Evolutionary conservation across 2,113 vertebrate species (phyloP).

Genomic region (Micronycteris hirsuta): DNA sequence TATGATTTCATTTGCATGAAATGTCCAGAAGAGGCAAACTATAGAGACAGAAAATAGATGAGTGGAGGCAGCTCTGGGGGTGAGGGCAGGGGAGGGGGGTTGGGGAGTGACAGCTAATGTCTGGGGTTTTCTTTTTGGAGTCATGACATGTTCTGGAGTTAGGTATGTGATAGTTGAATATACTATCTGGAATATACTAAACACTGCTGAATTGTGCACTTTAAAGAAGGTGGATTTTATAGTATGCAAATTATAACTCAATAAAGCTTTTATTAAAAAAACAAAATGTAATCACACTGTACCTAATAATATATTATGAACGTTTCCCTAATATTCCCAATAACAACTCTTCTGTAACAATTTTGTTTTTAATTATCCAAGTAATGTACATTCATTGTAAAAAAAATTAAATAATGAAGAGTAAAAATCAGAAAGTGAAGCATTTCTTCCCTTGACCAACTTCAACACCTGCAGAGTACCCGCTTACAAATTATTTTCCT

Average conservation of each 20-base stretch:
- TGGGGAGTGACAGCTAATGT: neutral
- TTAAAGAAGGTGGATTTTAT: neutral
- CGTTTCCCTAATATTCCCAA: neutral
- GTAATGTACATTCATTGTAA: neutral
- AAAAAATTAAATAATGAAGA: neutral
- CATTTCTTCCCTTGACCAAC: neutral
- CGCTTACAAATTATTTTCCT: neutral
- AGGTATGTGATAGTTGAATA: neutral
- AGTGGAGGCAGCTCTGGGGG: neutral
- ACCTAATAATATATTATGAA: neutral
- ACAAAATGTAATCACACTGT: neutral
- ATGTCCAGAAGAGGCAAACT: neutral
- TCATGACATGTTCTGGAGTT: slow-evolving; percentile 8
- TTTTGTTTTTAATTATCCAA: slow-evolving; percentile 2
- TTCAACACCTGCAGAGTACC: neutral
- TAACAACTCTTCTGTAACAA: neutral
- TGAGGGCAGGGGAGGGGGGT: too few species aligned
- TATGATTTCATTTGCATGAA: neutral
- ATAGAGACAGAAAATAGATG: neutral
- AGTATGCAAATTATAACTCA: neutral
- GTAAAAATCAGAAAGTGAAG: neutral
- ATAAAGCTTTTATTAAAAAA: neutral
- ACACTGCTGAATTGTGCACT: neutral
- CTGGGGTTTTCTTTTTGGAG: neutral
- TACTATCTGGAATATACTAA: neutral